Percentiles rank a stretch among this genome's conserved stretches.
Conservation (phyloP, 1,140 invertebrate species). For the Myzus persicae region DNA sequence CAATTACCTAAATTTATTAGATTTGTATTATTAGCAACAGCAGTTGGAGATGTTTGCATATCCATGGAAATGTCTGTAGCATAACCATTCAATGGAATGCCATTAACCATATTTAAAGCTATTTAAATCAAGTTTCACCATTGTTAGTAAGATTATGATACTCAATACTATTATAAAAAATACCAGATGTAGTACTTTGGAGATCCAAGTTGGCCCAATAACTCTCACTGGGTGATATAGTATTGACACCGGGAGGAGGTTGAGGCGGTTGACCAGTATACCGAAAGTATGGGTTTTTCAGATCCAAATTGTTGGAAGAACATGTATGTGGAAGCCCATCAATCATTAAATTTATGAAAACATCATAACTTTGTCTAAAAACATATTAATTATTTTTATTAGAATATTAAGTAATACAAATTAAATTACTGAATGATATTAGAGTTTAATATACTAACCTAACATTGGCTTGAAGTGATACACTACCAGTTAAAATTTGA, state of each 20-base stretch:
- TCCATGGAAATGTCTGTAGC: slow-evolving; percentile 71
- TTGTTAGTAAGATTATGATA: slow-evolving; percentile 53
- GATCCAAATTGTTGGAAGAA: slow-evolving; percentile 90
- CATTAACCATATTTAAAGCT: slow-evolving; percentile 73
- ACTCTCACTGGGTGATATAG: slow-evolving; percentile 88
- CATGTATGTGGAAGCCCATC: slow-evolving; percentile 83
- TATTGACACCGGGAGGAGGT: slow-evolving; percentile 87
- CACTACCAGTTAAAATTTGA: slow-evolving; percentile 86
- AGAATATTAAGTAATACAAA: not conserved
- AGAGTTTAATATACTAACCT: slow-evolving; percentile 68
- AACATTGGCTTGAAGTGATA: slow-evolving; percentile 91
- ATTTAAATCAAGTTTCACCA: not conserved
- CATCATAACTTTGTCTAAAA: slow-evolving; percentile 93
- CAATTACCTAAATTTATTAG: slow-evolving; percentile 37
- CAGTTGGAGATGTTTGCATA: slow-evolving; percentile 4
- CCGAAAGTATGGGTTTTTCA: slow-evolving; percentile 99
- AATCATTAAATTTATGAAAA: slow-evolving; percentile 92
- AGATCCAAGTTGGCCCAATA: slow-evolving; percentile 87
- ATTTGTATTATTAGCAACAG: slow-evolving; percentile 36
- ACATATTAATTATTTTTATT: slow-evolving; percentile 5
- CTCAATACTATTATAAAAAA: slow-evolving; percentile 44
- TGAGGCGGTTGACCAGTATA: slow-evolving; percentile 87
- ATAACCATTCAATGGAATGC: slow-evolving; percentile 79
- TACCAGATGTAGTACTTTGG: slow-evolving; percentile 72
- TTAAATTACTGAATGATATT: not conserved